phyloP scores from a whole-genome alignment of 37 sponge, comb jelly and placozoan genomes.

The Aphrocallistes beatrix region DNA sequence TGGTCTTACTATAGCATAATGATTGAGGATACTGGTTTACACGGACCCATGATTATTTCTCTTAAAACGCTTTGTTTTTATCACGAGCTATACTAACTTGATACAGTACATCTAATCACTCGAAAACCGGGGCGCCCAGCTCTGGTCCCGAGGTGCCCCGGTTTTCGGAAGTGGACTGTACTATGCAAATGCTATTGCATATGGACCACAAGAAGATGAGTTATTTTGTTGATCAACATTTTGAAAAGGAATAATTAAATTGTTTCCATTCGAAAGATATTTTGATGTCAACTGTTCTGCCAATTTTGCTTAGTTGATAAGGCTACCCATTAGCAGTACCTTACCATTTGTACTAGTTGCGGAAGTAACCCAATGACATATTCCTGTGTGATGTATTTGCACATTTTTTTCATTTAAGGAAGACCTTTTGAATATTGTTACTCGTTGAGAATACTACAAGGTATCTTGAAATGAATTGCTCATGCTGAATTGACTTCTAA shows the following conservation, averaged over 20 bases:
- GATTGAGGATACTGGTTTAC: no score
- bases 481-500: neutral
- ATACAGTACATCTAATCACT: no score
- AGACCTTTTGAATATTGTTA: neutral
- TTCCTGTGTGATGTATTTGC: neutral
- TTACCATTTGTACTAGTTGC: conserved; percentile 10
- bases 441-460: neutral
- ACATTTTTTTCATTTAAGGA: neutral
- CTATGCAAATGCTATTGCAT: neutral
- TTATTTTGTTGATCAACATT: neutral
- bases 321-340: neutral
- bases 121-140: no score
- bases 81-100: no score
- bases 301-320: no score
- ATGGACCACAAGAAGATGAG: neutral
- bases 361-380: neutral
- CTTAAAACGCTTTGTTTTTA: no score
- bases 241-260: neutral
- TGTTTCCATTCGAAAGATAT: neutral
- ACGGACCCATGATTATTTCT: no score
- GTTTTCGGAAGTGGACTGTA: no score
- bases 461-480: neutral
- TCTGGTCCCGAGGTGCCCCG: no score
- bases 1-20: no score
- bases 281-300: neutral